Evolutionary conservation across 2,797 vertebrate genomes (phyloP).

Genomic region (Melopsittacus undulatus): DNA sequence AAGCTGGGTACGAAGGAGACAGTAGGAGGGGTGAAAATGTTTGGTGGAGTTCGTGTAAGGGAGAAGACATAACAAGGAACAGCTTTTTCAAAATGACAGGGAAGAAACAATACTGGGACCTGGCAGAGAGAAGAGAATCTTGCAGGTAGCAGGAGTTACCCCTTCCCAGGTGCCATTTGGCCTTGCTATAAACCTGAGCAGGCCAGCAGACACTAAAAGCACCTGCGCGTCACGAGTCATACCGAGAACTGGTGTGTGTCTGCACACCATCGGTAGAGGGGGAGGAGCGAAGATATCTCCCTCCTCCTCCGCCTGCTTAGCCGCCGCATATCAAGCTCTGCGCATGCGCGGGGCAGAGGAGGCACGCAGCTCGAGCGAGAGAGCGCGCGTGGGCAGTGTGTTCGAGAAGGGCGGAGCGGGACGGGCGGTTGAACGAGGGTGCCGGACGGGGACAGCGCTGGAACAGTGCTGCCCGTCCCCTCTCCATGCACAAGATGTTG

Average conservation of each 20-base stretch:
- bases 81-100: too few relatives aligned
- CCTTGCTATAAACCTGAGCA: background rate
- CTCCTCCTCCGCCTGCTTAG: too few relatives aligned
- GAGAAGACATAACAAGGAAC: too few relatives aligned
- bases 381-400: background rate
- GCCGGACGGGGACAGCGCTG: background rate
- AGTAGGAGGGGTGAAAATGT: too few relatives aligned
- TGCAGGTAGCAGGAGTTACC: background rate
- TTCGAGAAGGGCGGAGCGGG: background rate
- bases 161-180: background rate
- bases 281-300: too few relatives aligned
- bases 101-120: too few relatives aligned
- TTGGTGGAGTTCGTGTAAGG: too few relatives aligned
- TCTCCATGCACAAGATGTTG: conserved; percentile 78
- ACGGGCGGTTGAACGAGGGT: conserved; percentile 60
- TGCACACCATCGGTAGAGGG: too few relatives aligned
- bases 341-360: background rate
- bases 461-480: background rate
- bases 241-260: too few relatives aligned
- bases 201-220: too few relatives aligned
- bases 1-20: too few relatives aligned
- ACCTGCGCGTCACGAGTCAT: too few relatives aligned
- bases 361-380: background rate
- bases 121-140: background rate
- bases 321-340: background rate